These are phyloP conservation scores for Tethea ocularis DNA, from an alignment of 2,888 invertebrate genomes.

Conservation along the genomic window DNA sequence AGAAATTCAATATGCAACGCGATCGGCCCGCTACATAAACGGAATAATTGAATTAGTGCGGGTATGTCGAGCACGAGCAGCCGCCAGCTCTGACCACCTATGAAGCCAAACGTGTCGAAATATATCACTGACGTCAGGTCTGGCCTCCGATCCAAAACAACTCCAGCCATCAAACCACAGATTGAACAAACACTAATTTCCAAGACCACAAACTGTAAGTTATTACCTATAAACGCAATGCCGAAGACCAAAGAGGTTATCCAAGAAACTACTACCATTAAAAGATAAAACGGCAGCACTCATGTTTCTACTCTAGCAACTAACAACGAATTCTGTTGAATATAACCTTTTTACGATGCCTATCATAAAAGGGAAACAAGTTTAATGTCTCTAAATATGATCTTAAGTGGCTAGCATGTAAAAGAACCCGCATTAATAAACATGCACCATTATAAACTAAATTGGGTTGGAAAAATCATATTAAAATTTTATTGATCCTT, in stretches of 20 bases:
- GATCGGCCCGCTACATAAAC: conserved; percentile 74
- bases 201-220: conserved; percentile 23
- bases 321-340: conserved; percentile 19
- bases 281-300: conserved; percentile 13
- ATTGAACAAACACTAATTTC: conserved; percentile 21
- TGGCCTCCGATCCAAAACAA: conserved; percentile 11
- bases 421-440: neutral
- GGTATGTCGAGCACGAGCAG: conserved; percentile 61
- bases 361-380: conserved; percentile 32
- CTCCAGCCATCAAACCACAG: conserved; percentile 21
- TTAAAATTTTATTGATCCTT: neutral
- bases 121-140: conserved; percentile 20
- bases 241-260: conserved; percentile 17
- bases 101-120: conserved; percentile 40
- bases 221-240: conserved; percentile 30
- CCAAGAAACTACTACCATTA: conserved; percentile 20
- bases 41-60: conserved; percentile 79
- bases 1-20: conserved; percentile 79
- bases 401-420: conserved; percentile 21
- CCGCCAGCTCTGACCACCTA: conserved; percentile 52
- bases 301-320: conserved; percentile 12
- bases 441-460: neutral
- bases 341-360: conserved; percentile 29
- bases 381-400: conserved; percentile 35
- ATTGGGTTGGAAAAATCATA: neutral